phyloP scores from a whole-genome alignment of 1,140 invertebrate genomes.

The Pseudomyrmex concolor region DNA sequence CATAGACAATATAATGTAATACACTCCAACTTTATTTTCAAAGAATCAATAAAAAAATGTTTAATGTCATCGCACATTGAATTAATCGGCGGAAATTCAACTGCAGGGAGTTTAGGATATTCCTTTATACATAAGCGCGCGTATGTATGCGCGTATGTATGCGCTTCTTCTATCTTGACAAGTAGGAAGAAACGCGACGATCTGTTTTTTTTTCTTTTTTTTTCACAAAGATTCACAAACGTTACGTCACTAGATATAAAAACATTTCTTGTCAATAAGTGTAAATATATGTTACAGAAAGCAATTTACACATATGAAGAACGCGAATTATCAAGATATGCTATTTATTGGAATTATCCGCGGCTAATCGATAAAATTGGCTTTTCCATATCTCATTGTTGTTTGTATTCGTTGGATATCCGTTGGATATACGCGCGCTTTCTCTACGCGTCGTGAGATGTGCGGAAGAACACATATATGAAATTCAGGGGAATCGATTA shows the following conservation, averaged over 20 bases:
- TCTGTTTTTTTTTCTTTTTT: slow-evolving; percentile 50
- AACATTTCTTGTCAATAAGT: slow-evolving; percentile 19
- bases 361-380: not conserved
- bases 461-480: not conserved
- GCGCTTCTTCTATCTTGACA: not conserved
- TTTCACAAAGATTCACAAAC: slow-evolving; percentile 47
- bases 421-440: too few relatives aligned
- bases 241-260: slow-evolving; percentile 32
- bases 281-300: slow-evolving; percentile 11
- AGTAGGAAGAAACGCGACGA: slow-evolving; percentile 2
- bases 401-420: not conserved
- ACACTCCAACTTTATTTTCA: slow-evolving; percentile 38
- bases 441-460: too few relatives aligned
- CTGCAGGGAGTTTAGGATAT: slow-evolving; percentile 6
- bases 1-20: not conserved
- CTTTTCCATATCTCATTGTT: not conserved
- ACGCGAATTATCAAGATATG: not conserved
- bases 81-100: slow-evolving; percentile 52
- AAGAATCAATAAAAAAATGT: slow-evolving; percentile 46
- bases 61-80: slow-evolving; percentile 52
- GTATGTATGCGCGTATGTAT: too few relatives aligned
- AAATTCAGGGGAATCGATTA: slow-evolving; percentile 2
- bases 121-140: too few relatives aligned
- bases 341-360: slow-evolving; percentile 16
- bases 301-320: not conserved